Conservation (phyloP, 2,113 vertebrate species). For the Alaudala cheleensis region DNA sequence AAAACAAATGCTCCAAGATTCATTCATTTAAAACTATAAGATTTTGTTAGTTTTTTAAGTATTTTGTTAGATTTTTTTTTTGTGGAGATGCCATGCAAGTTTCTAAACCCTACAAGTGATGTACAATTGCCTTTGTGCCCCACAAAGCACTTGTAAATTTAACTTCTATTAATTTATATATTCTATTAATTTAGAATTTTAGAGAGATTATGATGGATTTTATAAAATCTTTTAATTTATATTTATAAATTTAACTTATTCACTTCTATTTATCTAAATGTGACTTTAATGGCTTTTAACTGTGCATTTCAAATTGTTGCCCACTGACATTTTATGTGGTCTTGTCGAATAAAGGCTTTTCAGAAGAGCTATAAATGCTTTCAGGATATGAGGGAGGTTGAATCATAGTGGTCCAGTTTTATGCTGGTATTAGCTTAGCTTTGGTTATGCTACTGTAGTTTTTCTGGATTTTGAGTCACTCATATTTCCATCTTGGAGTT, state of each 20-base stretch:
- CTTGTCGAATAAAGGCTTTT: neutral
- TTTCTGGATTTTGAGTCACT: neutral
- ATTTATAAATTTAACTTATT: neutral
- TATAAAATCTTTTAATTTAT: neutral
- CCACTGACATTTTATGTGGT: conserved; percentile 3
- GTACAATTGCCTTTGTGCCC: neutral
- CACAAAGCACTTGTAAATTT: neutral
- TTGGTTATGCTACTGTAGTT: neutral
- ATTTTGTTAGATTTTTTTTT: neutral
- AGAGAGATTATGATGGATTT: neutral
- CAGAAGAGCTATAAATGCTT: neutral
- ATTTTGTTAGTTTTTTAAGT: neutral
- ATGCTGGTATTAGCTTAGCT: neutral
- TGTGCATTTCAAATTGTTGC: conserved; percentile 1
- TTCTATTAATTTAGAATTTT: neutral
- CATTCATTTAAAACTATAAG: neutral
- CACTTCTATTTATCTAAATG: neutral
- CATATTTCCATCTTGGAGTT: neutral
- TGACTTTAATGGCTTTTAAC: conserved; percentile 17
- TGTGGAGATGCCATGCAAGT: neutral
- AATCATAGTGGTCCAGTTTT: neutral
- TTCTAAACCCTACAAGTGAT: neutral
- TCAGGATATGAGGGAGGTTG: neutral
- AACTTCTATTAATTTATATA: neutral
- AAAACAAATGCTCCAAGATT: neutral